Evolutionary conservation across 2,113 vertebrate genomes (phyloP).

Genomic region (Laticauda laticaudata): DNA sequence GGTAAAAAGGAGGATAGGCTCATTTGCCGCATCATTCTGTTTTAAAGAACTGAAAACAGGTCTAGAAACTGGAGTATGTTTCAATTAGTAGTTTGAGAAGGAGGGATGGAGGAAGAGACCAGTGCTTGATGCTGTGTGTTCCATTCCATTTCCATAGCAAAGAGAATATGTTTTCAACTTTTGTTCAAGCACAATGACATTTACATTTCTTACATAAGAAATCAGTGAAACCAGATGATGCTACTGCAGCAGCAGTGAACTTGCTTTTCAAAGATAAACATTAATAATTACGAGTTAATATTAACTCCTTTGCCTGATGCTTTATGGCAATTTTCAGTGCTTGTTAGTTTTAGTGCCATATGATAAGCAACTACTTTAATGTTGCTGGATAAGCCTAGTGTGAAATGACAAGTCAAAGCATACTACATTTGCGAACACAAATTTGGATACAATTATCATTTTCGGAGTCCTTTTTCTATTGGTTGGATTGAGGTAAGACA

Average conservation of each 20-base stretch:
- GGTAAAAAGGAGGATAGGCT: not conserved
- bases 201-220: constrained; percentile 51
- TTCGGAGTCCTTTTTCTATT: not conserved
- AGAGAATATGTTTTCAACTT: not conserved
- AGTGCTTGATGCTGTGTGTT: constrained; percentile 29
- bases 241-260: constrained; percentile 14
- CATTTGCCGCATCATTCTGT: not conserved
- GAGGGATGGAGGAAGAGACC: not conserved
- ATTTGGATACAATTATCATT: not conserved
- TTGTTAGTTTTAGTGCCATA: constrained; percentile 30
- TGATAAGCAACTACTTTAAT: constrained; percentile 19
- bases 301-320: constrained; percentile 51
- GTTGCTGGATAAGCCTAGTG: not conserved
- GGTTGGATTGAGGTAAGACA: not conserved
- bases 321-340: constrained; percentile 47
- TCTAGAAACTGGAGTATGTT: not conserved
- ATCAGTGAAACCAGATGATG: constrained; percentile 24
- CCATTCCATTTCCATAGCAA: constrained; percentile 33
- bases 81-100: constrained; percentile 20
- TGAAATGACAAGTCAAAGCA: not conserved
- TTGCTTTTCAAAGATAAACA: constrained; percentile 41
- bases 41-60: not conserved
- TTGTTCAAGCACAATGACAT: constrained; percentile 49
- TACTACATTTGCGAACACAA: not conserved
- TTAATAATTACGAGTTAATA: constrained; percentile 58